phyloP scores from a whole-genome alignment of 2,113 vertebrate genomes.

The Ia io region DNA sequence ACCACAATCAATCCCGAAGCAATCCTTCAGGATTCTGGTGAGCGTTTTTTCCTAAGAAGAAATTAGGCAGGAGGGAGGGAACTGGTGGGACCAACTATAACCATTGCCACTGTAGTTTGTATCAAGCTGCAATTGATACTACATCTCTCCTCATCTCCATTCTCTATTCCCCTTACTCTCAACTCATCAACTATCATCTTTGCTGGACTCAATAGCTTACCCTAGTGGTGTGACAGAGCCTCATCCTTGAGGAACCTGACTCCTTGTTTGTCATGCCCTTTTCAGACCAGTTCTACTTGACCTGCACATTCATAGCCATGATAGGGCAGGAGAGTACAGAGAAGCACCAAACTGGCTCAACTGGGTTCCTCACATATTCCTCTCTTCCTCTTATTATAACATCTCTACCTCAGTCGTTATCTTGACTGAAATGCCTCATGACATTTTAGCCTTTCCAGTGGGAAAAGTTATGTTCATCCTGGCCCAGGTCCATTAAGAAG shows the following conservation, averaged over 20 bases:
- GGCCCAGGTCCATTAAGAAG: background rate
- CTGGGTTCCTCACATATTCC: background rate
- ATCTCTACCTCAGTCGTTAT: background rate
- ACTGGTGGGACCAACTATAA: background rate
- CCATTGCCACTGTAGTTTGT: background rate
- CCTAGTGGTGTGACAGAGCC: background rate
- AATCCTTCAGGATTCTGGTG: background rate
- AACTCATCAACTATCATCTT: background rate
- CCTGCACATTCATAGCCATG: background rate
- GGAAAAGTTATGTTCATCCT: background rate
- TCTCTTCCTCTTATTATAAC: background rate
- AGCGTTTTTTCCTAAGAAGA: background rate
- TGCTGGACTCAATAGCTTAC: background rate
- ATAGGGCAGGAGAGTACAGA: background rate
- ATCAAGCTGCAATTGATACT: background rate
- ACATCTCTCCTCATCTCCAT: background rate
- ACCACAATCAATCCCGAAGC: background rate
- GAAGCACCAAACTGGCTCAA: background rate
- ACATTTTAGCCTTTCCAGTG: background rate
- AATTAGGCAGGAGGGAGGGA: background rate
- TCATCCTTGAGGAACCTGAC: background rate
- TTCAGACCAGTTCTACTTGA: background rate
- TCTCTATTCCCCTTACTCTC: background rate
- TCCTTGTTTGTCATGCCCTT: background rate
- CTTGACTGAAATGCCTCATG: background rate